Evolutionary conservation across 2,888 invertebrate genomes (phyloP), one percentile per base, ranked within the genome.

Genomic region (Argyra leucocephala): DNA sequence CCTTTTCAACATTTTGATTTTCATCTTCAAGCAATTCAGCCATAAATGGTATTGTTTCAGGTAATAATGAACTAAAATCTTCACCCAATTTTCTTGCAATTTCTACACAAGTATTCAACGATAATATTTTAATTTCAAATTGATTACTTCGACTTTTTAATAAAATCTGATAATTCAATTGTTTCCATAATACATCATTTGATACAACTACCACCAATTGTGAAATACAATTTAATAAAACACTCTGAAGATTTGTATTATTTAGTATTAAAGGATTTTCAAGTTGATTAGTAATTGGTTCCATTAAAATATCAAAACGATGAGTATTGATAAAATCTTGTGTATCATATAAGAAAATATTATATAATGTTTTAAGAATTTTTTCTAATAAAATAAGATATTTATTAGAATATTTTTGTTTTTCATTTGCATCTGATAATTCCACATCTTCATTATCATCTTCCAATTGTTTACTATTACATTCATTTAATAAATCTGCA

Each of bases 21-120:
- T 92, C 92, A 74, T 93, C 96, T 82, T 96, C 96, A 71, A 96
- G 83, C 21, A 97, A 82, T 76, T 97, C 96, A 0, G 95, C 93
- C 48, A 97, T 82, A 83, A 96, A 96, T 0, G 96, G 96, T 68
- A 96, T 90, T 5, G 94, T 93, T 76, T 97, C 96, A 0, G 96
- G 94, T 63, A 96, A 78, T 1, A 96, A 82, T 0, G 93, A 88
- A 71, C 93, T 83, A 81, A 93, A 96, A 74, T 92, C 92, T 76
- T 93, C 92, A 3, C 92, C 93, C 1, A 96, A 81, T 75, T 90
- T 92, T 62, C 86, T 85, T 3, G 91, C 93, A 73, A 94, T 86
- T 70, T 89, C 88, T 64, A 90, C 87, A 70, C 92, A 81, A 68
- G 87, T 86, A 69, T 87, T 84, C 58, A 94, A 81, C 0, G 90